These are phyloP conservation scores for Chloropsis hardwickii DNA, from an alignment of 2,113 vertebrate genomes.

Conservation along the genomic window DNA sequence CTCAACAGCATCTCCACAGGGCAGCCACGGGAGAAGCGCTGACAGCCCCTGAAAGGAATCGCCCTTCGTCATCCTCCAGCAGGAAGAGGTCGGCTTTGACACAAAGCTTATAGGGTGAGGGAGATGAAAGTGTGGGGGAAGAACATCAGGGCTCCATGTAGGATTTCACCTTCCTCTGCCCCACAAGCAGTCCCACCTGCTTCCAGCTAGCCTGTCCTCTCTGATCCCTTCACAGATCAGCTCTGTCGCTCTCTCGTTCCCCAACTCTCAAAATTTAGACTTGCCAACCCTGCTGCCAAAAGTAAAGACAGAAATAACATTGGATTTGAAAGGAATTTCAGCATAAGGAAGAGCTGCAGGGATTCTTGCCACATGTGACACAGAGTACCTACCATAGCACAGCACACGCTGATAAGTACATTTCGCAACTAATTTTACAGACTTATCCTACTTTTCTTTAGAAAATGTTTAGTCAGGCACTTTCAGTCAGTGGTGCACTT, in stretches of 20 bases:
- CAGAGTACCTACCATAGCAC: background rate
- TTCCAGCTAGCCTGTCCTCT: conserved; percentile 17
- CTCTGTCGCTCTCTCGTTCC: background rate
- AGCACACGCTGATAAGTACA: accelerated
- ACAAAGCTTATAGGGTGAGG: background rate
- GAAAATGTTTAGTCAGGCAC: background rate
- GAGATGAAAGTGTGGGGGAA: conserved; percentile 30
- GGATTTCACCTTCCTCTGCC: conserved; percentile 25
- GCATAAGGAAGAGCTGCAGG: background rate
- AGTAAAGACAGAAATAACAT: background rate
- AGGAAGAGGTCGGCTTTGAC: conserved; percentile 39
- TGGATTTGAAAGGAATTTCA: background rate
- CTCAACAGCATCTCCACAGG: conserved; percentile 56
- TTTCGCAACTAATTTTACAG: background rate
- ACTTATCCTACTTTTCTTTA: background rate
- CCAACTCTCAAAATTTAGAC: background rate
- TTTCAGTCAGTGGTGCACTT: background rate
- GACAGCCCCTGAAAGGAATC: conserved; percentile 55
- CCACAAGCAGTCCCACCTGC: background rate
- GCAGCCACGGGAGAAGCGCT: conserved; percentile 25
- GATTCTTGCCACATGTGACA: background rate
- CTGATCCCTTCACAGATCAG: conserved; percentile 1
- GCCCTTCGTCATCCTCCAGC: background rate
- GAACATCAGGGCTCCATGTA: background rate
- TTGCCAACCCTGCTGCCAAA: conserved; percentile 16